A percentile compares a stretch with the other conserved stretches of the same genome.
These are phyloP conservation scores for Cyanistes caeruleus DNA, from an alignment of 2,113 vertebrate species.

Conservation along the genomic window DNA sequence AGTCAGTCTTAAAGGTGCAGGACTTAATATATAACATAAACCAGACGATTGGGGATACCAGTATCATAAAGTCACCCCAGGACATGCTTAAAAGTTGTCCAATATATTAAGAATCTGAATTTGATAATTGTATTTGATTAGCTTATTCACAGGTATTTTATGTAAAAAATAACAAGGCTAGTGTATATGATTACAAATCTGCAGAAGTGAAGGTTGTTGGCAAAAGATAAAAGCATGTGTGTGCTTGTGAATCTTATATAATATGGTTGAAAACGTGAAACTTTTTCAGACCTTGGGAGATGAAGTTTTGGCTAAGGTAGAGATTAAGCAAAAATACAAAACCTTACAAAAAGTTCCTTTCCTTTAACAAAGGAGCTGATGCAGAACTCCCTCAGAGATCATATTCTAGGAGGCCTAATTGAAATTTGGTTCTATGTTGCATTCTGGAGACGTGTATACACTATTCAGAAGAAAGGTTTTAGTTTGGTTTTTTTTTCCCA, in stretches of 20 bases:
- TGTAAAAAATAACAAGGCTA: background rate
- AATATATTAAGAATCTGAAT: background rate
- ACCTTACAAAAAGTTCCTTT: background rate
- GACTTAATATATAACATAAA: no score
- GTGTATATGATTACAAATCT: background rate
- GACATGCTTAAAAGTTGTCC: background rate
- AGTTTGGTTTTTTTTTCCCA: background rate
- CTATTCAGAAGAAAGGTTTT: rapidly evolving
- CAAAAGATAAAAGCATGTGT: background rate
- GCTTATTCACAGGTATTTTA: background rate
- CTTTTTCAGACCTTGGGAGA: background rate
- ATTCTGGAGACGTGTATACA: background rate
- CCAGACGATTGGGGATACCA: no score
- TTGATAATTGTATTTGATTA: background rate
- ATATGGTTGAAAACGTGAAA: rapidly evolving
- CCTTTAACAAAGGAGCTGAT: background rate
- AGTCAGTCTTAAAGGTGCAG: no score
- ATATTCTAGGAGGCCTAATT: background rate
- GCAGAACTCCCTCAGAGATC: background rate
- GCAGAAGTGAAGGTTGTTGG: background rate
- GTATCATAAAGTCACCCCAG: no score
- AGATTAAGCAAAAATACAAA: background rate
- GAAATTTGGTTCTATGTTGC: background rate
- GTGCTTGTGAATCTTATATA: background rate
- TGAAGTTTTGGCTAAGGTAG: background rate